Percentiles rank a stretch among this genome's conserved stretches.
Evolutionary conservation across 1,140 invertebrate genomes (phyloP).

Genomic region (Rhyzopertha dominica): DNA sequence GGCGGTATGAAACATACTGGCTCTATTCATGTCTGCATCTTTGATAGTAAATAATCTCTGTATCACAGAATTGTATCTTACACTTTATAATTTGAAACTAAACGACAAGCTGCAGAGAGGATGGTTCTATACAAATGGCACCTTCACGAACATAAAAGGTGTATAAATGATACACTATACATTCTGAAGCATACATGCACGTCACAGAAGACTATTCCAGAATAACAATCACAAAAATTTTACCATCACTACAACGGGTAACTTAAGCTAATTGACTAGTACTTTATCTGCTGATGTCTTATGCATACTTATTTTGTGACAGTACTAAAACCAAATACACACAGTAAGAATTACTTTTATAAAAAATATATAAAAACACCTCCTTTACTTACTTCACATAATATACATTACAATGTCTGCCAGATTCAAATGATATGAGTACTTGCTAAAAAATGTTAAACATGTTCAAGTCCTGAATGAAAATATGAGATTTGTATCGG

Average conservation of each 20-base stretch:
- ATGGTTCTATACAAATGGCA: conserved; percentile 21
- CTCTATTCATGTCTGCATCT: conserved; percentile 26
- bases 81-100: conserved; percentile 17
- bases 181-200: too few relatives aligned
- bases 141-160: conserved; percentile 24
- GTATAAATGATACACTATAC: neutral
- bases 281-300: conserved; percentile 17
- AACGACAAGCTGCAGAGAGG: conserved; percentile 10
- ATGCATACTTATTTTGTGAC: conserved; percentile 14
- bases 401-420: too few relatives aligned
- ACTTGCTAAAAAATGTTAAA: too few relatives aligned
- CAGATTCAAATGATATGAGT: too few relatives aligned
- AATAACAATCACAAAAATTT: conserved; percentile 16
- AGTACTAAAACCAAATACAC: conserved; percentile 10
- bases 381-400: too few relatives aligned
- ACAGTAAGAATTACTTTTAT: too few relatives aligned
- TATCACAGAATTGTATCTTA: conserved; percentile 37
- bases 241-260: conserved; percentile 12
- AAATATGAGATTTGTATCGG: too few relatives aligned
- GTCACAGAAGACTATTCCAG: too few relatives aligned
- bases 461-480: too few relatives aligned
- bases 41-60: conserved; percentile 29
- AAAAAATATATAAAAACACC: too few relatives aligned
- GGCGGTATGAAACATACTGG: conserved; percentile 33
- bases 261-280: conserved; percentile 18